Evolutionary conservation across 2,888 invertebrate species (phyloP), one percentile per base, ranked within the genome.

Genomic region (Scaptomyza parva): DNA sequence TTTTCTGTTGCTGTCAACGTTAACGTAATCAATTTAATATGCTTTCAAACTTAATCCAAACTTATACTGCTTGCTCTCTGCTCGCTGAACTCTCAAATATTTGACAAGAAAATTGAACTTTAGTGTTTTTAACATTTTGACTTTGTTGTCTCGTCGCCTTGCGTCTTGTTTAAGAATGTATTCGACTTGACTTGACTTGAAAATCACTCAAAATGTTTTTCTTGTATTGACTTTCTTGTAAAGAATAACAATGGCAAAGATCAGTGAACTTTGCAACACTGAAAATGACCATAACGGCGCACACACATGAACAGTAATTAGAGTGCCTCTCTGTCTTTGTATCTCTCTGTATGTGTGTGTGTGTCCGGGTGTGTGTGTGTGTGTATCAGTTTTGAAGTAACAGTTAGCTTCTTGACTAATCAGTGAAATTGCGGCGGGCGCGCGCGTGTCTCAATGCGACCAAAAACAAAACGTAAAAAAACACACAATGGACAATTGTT

Each of bases 391-490:
- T 62, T 68, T 12, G 24, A 63, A 66, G 66, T 60, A 53, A 48
- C 57, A 73, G 73, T 70, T 69, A 45, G 17, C 59, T 57, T 64
- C 35, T 45, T 60, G 57, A 48, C 72, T 73, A 73, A 73, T 73
- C 72, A 72, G 64, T 57, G 26, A 60, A 72, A 72, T 72, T 69
- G 64, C 60, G 54, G 30, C 18, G 39, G 14, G n/a, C 33, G 30
- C 18, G 39, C 17, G n/a, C 33, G 33, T 37, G 24, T 60, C 44
- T 22, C 37, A 40, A 37, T 57, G 41, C 20, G 26, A 37, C 39
- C 28, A 61, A 18, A 61, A 30, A 30, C 28, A 30, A 30, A 30
- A 30, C 30, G n/a, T n/a, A n/a, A n/a, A n/a, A 57, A 40, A 11
- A 40, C 5, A 40, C 35, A 65, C 70, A 72, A 72, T 63, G 22